Evolutionary conservation across 2,888 invertebrate genomes (phyloP), one percentile per base, ranked within the genome.

Genomic region (Perithous albicinctus): DNA sequence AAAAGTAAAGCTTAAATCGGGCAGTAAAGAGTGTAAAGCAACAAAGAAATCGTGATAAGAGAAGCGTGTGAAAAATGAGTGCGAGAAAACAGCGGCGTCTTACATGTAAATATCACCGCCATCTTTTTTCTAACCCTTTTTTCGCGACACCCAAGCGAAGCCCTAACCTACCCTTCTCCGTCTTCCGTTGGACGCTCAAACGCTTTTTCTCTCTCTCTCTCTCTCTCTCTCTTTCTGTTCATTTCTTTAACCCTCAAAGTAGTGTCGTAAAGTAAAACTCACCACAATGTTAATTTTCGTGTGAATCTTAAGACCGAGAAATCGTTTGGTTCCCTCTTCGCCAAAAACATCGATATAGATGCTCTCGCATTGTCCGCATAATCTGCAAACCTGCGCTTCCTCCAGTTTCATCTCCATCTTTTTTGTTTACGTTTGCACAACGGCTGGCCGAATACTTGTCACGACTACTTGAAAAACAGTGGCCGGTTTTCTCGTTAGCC

Each of bases 251-350:
- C n/a, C n/a, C n/a, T 8, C 6, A 15, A n/a, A 63, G 26, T 43
- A 56, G 63, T 12, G 18, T 29, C 48, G 48, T 15, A 48, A 51
- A 6, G 4, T 10, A 10, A 74, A 64, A 90, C 91, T 91, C 66
- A 92, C 92, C 91, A 90, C 54, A 85, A 92, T 92, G 87, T 92
- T 91, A 84, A 92, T 90, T 87, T 90, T 92, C 51, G 89, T 84
- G 15, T 90, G 89, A 18, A 92, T 92, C 72, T 92, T 92, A 35
- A 88, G 77, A n/a, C 90, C 90, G 51, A 92, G 87, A 26, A 88
- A 89, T 43, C 92, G 86, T 46, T 88, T 91, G 2, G 88, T 86
- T 6, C 92, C 92, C 43, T 92, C 92, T 29, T 91, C 92, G 20
- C 92, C 91, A 63, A 92, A 92, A 20, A 92, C 89, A 43, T 92